Base-by-base conservation (phyloP, 1,140 invertebrate genomes). In the Condylostylus longicornis region DNA sequence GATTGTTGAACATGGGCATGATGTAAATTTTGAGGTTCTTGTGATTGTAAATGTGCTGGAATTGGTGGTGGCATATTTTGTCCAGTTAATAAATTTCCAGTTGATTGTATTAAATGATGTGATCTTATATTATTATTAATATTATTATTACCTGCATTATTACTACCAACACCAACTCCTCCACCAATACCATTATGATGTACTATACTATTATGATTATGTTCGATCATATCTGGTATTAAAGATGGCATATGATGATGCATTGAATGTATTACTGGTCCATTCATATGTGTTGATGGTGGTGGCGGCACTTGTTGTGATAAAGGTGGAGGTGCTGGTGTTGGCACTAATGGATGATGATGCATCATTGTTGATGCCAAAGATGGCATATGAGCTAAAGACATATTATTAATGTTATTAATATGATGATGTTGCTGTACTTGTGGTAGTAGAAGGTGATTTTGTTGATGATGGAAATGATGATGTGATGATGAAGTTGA, bases 271-370 rank as follows among this genome's bases (percentile, higher is more conserved):
- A n/a, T n/a, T n/a, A 14, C 31, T n/a, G n/a, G n/a, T n/a, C n/a
- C n/a, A n/a, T n/a, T n/a, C 8, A 29, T 37, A 9, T 14, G 17
- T 10, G 25, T 28, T 37, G 35, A 22, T 18, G 35, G 13, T 17
- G 29, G 18, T 21, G 15, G 9, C 5, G 18, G 35, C 18, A 28
- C 51, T 41, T 52, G 46, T 44, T 48, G 48, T 42, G 51, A 54
- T 42, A 53, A 53, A 37, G 55, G 55, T 47, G 58, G 56, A 48
- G 58, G 48, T 35, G 55, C 53, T 58, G n/a, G n/a, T n/a, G n/a
- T n/a, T n/a, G n/a, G n/a, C n/a, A n/a, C n/a, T n/a, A n/a, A n/a
- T n/a, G n/a, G n/a, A n/a, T n/a, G n/a, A n/a, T n/a, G n/a, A n/a
- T 59, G 56, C 56, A 59, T 59, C 56, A 59, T 59, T 47, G 56